phyloP scores from a whole-genome alignment of 1,140 invertebrate species.

The Temnothorax curvispinosus region DNA sequence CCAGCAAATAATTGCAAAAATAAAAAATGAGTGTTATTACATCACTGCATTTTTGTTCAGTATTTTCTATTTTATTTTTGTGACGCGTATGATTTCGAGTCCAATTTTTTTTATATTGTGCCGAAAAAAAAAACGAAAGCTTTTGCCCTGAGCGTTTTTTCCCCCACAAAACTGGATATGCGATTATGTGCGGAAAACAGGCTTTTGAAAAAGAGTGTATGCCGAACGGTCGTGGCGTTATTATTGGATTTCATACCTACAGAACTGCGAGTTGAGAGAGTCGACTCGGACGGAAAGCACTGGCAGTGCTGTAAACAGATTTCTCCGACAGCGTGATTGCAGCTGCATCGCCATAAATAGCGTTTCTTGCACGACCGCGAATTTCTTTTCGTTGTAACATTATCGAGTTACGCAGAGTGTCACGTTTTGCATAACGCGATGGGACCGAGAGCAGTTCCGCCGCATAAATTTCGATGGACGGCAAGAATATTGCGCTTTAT shows the following conservation, averaged over 20 bases:
- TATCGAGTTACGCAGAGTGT: conserved; percentile 35
- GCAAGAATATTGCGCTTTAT: conserved; percentile 28
- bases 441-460: neutral
- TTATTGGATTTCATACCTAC: conserved; percentile 46
- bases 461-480: conserved; percentile 22
- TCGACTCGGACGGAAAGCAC: neutral
- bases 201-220: conserved; percentile 15
- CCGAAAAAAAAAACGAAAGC: neutral
- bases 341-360: conserved; percentile 38
- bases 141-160: neutral
- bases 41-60: neutral
- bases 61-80: neutral
- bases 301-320: conserved; percentile 43
- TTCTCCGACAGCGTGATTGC: conserved; percentile 39
- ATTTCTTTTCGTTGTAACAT: conserved; percentile 51
- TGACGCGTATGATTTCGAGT: neutral
- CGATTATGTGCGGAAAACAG: conserved; percentile 6
- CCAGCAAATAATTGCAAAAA: neutral
- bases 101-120: neutral
- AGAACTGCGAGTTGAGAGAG: conserved; percentile 13
- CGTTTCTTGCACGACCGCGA: conserved; percentile 44
- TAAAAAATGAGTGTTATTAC: neutral
- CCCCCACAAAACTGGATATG: neutral
- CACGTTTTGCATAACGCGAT: conserved; percentile 32
- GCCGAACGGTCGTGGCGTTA: conserved; percentile 13